Evolutionary conservation across 2,797 vertebrate species (phyloP).

Genomic region (Pangasius krempfi): DNA sequence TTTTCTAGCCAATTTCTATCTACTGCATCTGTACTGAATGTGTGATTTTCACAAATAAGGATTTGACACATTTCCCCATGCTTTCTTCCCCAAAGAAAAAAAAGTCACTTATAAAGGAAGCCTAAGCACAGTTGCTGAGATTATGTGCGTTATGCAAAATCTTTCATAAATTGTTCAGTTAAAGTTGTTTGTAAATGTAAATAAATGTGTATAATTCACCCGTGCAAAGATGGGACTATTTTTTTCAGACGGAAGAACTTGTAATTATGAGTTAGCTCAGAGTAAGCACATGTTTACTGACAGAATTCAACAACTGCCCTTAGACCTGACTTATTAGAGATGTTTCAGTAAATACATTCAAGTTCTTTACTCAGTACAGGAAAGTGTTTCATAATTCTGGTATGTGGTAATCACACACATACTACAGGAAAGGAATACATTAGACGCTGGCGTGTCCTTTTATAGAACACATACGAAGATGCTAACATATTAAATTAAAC

Average conservation of each 20-base stretch:
- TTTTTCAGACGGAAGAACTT: neutral
- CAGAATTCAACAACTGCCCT: neutral
- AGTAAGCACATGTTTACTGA: neutral
- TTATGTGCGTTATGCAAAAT: neutral
- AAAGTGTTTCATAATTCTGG: neutral
- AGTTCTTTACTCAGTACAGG: neutral
- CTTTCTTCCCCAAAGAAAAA: neutral
- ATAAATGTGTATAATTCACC: neutral
- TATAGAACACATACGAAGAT: neutral
- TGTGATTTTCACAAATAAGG: neutral
- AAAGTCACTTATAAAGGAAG: neutral
- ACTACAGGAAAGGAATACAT: neutral
- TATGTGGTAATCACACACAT: neutral
- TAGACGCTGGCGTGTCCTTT: neutral
- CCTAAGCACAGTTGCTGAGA: neutral
- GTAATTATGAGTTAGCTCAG: neutral
- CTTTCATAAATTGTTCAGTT: neutral
- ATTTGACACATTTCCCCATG: too few species aligned
- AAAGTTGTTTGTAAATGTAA: neutral
- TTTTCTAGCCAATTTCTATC: neutral
- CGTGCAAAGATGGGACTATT: neutral
- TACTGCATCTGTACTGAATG: neutral
- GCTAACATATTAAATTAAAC: neutral
- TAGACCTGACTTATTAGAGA: neutral
- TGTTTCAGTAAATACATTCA: neutral